Evolutionary conservation across 2,113 vertebrate species (phyloP).

Genomic region (Pholis gunnellus): DNA sequence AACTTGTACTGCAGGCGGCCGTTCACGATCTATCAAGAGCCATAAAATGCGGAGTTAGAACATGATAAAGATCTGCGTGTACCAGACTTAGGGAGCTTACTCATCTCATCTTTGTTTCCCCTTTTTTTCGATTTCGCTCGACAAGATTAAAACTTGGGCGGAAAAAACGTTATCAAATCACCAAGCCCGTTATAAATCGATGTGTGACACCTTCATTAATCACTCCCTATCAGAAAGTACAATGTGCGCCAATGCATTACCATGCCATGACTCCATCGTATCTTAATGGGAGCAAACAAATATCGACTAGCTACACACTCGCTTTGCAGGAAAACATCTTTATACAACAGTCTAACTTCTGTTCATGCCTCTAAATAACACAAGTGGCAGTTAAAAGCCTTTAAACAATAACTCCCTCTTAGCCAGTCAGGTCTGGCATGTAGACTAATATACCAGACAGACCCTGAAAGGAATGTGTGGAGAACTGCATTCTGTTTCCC

Average conservation of each 20-base stretch:
- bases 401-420: slow-evolving; percentile 31
- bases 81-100: background rate
- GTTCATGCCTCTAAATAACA: slow-evolving; percentile 19
- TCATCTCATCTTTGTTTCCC: slow-evolving; percentile 16
- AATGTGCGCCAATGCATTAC: background rate
- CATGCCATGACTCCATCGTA: background rate
- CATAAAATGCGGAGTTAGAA: background rate
- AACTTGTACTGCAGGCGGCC: slow-evolving; percentile 97
- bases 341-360: background rate
- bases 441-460: slow-evolving; percentile 53
- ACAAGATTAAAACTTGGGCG: background rate
- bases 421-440: slow-evolving; percentile 42
- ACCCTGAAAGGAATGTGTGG: slow-evolving; percentile 77
- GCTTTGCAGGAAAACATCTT: background rate
- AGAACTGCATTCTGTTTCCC: slow-evolving; percentile 70
- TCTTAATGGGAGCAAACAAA: slow-evolving; percentile 1
- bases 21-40: slow-evolving; percentile 89
- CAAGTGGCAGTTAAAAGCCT: slow-evolving; percentile 12
- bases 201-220: slow-evolving; percentile 23
- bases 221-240: slow-evolving; percentile 4
- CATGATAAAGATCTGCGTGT: background rate
- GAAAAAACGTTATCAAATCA: slow-evolving; percentile 18
- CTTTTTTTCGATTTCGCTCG: background rate
- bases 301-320: background rate
- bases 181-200: slow-evolving; percentile 24